Evolutionary conservation across 1,140 invertebrate genomes (phyloP), one percentile per base, ranked within the genome.

Genomic region (Nylanderia fulva): DNA sequence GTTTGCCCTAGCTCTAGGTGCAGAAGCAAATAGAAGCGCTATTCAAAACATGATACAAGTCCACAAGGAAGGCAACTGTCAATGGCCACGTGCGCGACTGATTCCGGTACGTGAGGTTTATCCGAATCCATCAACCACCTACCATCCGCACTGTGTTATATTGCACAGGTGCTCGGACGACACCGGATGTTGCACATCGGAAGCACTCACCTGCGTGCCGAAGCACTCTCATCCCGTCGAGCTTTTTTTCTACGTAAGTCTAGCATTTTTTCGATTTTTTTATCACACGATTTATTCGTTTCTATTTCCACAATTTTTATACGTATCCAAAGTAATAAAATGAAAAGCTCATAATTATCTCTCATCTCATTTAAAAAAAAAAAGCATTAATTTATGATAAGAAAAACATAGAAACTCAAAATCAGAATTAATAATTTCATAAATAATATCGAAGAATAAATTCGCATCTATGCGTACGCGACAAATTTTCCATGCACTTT

Each of bases 101-200:
- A 95, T 97, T 21, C 94, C 95, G 76, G 95, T 97, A 82, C 94
- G 96, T 89, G 94, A 96, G 66, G 94, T 96, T 27, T 96, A 97
- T 92, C 96, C 96, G n/a, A 95, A 96, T 91, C 93, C 96, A 0
- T 95, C 96, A n/a, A 97, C 96, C 89, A 96, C 95, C 29, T 98
- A 98, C 94, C 93, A 95, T 72, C 97, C 97, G 29, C 96, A 96
- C 82, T 97, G 97, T 91, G 97, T 97, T 5, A 95, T 97, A 24
- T 91, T 98, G 56, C 96, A 97, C 91, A 95, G 96, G 82, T 98
- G 97, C 90, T 96, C 96, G n/a, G 97, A 97, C 89, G 96, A 97
- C 91, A 97, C 96, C 11, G 97, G 97, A 77, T 98, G 97, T 92
- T 98, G 97, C 91, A 93, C 92, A 33, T 95, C 95, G 18, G 95